phyloP scores from a whole-genome alignment of 2,113 vertebrate species.

The Lophochroa leadbeateri region DNA sequence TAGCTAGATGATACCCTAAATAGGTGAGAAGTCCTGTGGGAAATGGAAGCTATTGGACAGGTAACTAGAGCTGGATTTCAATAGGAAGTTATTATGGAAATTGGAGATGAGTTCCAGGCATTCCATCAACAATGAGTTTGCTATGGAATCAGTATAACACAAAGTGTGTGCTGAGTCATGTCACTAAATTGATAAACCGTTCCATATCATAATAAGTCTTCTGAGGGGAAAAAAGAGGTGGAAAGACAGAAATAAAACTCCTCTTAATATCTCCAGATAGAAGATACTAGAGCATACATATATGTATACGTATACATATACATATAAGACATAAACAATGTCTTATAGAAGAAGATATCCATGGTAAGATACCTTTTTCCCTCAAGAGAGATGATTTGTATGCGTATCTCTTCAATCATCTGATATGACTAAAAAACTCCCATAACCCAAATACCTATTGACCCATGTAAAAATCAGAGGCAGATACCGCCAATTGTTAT shows the following conservation, averaged over 20 bases:
- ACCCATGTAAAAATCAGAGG: background rate
- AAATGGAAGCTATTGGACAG: background rate
- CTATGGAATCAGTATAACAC: background rate
- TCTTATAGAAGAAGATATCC: background rate
- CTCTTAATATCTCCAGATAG: background rate
- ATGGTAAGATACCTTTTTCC: background rate
- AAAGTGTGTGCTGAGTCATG: background rate
- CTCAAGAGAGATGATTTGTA: background rate
- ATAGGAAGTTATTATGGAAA: background rate
- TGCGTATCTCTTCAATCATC: background rate
- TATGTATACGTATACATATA: background rate
- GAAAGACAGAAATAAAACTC: background rate
- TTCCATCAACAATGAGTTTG: background rate
- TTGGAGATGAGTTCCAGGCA: background rate
- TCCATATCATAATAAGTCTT: background rate
- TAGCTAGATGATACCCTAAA: background rate
- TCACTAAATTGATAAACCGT: background rate
- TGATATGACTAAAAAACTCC: background rate
- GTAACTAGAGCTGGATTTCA: background rate
- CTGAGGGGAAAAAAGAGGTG: background rate
- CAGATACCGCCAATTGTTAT: background rate
- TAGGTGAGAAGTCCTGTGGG: background rate
- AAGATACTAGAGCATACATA: background rate
- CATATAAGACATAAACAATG: background rate
- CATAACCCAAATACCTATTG: background rate